Evolutionary conservation across 2,797 vertebrate species (phyloP).

Genomic region (Mionectes olivaceus): DNA sequence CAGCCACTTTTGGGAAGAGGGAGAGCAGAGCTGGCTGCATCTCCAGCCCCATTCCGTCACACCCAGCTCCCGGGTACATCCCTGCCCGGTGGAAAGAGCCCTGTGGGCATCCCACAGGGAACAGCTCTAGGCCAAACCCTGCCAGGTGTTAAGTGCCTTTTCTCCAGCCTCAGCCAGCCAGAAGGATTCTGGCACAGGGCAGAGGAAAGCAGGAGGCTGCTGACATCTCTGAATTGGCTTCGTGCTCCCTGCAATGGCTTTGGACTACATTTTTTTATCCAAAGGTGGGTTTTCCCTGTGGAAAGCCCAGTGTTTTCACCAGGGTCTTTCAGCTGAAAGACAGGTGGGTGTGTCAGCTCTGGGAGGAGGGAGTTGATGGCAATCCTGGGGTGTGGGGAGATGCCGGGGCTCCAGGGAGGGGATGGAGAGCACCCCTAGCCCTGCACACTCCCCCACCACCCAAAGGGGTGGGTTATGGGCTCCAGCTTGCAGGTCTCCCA

Average conservation of each 20-base stretch:
- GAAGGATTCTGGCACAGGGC: rapidly evolving
- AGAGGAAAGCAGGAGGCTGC: not conserved
- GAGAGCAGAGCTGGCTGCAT: not conserved
- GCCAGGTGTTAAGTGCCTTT: rapidly evolving
- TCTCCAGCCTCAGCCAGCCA: rapidly evolving
- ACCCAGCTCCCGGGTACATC: not conserved
- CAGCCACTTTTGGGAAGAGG: not conserved
- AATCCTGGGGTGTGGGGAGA: not conserved
- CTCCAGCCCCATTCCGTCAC: not conserved
- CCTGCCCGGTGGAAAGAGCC: rapidly evolving
- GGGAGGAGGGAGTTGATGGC: not conserved
- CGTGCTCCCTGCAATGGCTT: rapidly evolving
- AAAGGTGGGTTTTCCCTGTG: not conserved
- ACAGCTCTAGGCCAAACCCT: rapidly evolving
- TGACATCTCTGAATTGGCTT: rapidly evolving
- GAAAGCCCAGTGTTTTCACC: not conserved
- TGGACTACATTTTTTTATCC: rapidly evolving
- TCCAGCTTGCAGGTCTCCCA: not conserved
- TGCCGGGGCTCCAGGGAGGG: no score
- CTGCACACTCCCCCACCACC: not conserved
- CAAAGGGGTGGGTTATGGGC: not conserved
- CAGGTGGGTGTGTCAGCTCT: not conserved
- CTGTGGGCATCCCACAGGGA: not conserved
- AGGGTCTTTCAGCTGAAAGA: not conserved
- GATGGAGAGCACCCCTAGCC: not conserved